Percentiles rank a stretch among this genome's conserved stretches.
These are phyloP conservation scores for Pachypeltis micranthus DNA, from an alignment of 1,140 invertebrate genomes.

Conservation along the genomic window DNA sequence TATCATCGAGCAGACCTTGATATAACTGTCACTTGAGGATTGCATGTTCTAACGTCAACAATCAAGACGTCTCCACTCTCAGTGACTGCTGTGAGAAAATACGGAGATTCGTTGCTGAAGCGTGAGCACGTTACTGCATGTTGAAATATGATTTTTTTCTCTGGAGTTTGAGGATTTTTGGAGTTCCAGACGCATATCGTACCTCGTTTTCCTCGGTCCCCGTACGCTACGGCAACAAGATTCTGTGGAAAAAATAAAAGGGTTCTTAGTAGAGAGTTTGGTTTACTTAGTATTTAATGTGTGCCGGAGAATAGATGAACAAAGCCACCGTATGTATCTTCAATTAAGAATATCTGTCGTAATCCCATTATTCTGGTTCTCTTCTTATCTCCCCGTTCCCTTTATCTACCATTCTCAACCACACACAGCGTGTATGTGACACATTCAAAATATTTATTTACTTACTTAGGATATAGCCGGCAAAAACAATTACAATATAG, in stretches of 20 bases:
- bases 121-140: not conserved
- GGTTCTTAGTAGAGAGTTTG: too few species aligned
- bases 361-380: too few species aligned
- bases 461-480: too few species aligned
- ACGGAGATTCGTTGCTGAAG: not conserved
- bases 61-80: not conserved
- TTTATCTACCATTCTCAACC: too few species aligned
- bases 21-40: not conserved
- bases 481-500: too few species aligned
- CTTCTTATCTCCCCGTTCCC: too few species aligned
- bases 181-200: not conserved
- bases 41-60: not conserved
- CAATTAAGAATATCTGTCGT: too few species aligned
- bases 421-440: too few species aligned
- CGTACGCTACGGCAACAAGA: not conserved
- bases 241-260: not conserved
- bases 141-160: not conserved
- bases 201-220: not conserved
- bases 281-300: too few species aligned
- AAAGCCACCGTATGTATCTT: too few species aligned
- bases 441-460: too few species aligned
- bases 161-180: conserved; percentile 5
- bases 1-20: not conserved
- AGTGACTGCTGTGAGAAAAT: not conserved
- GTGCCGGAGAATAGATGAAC: too few species aligned